A percentile compares a stretch with the other conserved stretches of the same genome.
Evolutionary conservation across 1,140 invertebrate genomes (phyloP).

Genomic region (Cotesia vestalis): DNA sequence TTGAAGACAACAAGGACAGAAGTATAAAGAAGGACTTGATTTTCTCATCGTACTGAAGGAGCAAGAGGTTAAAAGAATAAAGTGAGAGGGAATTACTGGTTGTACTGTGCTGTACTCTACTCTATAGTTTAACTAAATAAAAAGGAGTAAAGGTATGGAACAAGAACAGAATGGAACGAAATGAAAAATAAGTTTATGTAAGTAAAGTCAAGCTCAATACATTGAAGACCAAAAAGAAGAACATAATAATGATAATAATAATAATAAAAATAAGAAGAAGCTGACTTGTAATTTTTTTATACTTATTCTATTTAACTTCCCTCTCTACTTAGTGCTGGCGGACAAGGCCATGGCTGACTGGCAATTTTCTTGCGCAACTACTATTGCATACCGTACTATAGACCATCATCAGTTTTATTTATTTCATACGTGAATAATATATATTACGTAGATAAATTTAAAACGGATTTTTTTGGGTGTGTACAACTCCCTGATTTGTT

Average conservation of each 20-base stretch:
- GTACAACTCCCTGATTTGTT: neutral
- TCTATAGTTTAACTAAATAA: too few species aligned
- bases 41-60: too few species aligned
- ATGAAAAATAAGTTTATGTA: too few species aligned
- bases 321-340: conserved; percentile 46
- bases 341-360: conserved; percentile 59
- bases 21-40: too few species aligned
- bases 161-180: too few species aligned
- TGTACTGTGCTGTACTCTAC: too few species aligned
- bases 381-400: conserved; percentile 25
- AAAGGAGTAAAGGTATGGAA: too few species aligned
- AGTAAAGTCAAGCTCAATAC: too few species aligned
- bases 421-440: neutral
- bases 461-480: neutral
- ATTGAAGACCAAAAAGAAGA: too few species aligned
- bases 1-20: conserved; percentile 30
- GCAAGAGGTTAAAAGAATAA: too few species aligned
- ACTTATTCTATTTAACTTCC: conserved; percentile 27
- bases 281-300: conserved; percentile 36
- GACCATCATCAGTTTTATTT: conserved; percentile 9
- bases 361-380: conserved; percentile 59
- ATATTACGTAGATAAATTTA: neutral
- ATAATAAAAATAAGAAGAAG: conserved; percentile 25
- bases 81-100: too few species aligned
- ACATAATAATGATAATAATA: too few species aligned